Evolutionary conservation across 2,888 invertebrate genomes (phyloP).

Genomic region (Biston stratarius): DNA sequence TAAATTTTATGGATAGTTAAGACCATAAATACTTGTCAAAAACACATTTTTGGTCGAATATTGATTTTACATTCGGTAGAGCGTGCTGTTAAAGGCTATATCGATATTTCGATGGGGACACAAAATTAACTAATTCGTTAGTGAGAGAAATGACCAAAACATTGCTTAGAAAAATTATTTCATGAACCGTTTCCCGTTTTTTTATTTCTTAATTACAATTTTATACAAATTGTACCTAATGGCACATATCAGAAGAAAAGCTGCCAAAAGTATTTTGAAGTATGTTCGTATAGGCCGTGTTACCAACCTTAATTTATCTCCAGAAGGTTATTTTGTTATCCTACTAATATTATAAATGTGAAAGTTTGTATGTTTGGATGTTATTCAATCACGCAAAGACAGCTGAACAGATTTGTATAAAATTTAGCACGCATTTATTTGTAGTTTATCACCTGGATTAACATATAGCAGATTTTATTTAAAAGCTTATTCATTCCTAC

Average conservation of each 20-base stretch:
- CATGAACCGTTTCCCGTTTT: background rate
- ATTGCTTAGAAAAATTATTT: background rate
- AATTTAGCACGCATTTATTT: too few species aligned
- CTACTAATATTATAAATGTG: too few species aligned
- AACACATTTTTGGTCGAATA: conserved; percentile 47
- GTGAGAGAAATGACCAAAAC: conserved; percentile 11
- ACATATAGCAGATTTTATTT: too few species aligned
- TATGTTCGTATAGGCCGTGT: too few species aligned
- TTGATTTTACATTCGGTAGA: conserved; percentile 39
- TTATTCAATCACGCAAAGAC: too few species aligned
- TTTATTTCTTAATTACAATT: background rate
- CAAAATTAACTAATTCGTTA: conserved; percentile 30
- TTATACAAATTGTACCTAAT: background rate
- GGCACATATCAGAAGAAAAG: background rate
- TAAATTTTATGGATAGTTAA: conserved; percentile 57
- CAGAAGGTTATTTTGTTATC: too few species aligned
- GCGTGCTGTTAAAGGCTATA: conserved; percentile 15
- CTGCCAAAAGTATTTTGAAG: too few species aligned
- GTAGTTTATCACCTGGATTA: too few species aligned
- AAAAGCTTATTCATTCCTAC: too few species aligned
- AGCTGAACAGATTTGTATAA: too few species aligned
- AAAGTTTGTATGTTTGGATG: too few species aligned
- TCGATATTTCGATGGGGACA: conserved; percentile 13
- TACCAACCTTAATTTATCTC: too few species aligned
- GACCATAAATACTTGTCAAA: conserved; percentile 60